These are phyloP conservation scores for Calvadosia cruxmelitensis DNA, from an alignment of 30 jellyfish, hydroid and myxozoan species.

Conservation along the genomic window DNA sequence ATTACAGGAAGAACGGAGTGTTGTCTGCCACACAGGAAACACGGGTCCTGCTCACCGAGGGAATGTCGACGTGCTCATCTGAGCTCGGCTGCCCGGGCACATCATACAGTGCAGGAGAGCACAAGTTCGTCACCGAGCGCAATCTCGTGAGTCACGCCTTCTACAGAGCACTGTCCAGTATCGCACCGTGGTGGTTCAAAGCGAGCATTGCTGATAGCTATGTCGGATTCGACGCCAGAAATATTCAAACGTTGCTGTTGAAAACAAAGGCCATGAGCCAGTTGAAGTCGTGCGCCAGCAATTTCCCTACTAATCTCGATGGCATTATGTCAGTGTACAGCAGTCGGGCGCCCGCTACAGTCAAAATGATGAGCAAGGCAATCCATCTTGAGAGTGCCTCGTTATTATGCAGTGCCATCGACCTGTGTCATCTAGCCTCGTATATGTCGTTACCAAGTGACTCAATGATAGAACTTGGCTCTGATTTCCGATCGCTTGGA, in stretches of 20 bases:
- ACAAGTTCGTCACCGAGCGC: conserved; percentile 22
- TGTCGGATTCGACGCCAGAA: conserved; percentile 33
- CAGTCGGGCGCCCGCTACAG: conserved; percentile 12
- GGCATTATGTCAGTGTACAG: conserved; percentile 21
- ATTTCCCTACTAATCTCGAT: conserved; percentile 7
- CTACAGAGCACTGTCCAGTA: background rate
- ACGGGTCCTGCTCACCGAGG: conserved; percentile 1
- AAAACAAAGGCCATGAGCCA: conserved; percentile 19
- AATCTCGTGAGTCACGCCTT: conserved; percentile 27
- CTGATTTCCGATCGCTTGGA: conserved; percentile 5
- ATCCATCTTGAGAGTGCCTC: conserved; percentile 5
- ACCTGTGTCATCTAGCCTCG: conserved; percentile 10
- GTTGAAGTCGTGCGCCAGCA: conserved; percentile 13
- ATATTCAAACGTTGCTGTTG: conserved; percentile 28
- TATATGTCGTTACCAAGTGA: conserved; percentile 45
- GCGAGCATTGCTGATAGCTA: conserved; percentile 4
- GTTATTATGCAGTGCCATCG: conserved; percentile 33
- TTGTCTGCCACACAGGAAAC: conserved; percentile 35
- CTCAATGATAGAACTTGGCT: conserved; percentile 7
- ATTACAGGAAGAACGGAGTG: conserved; percentile 30
- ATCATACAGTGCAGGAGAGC: conserved; percentile 25
- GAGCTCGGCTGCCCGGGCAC: background rate
- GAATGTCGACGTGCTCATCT: conserved; percentile 14
- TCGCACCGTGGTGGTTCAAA: conserved; percentile 33
- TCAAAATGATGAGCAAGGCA: conserved; percentile 1